phyloP scores from a whole-genome alignment of 2,113 vertebrate genomes.

The Hystrix cristata region DNA sequence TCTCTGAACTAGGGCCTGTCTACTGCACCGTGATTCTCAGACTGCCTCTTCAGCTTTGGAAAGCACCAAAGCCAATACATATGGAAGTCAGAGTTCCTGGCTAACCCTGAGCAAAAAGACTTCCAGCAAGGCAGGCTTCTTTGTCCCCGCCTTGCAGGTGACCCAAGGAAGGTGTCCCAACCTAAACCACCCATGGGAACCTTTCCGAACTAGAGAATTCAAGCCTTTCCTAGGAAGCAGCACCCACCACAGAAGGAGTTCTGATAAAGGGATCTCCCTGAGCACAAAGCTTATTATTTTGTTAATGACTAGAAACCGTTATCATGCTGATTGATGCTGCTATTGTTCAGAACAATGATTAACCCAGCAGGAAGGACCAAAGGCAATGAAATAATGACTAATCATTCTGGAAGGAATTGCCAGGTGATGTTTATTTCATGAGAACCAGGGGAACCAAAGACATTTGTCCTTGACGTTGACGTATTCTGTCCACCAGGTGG shows the following conservation, averaged over 20 bases:
- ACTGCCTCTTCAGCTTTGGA: background rate
- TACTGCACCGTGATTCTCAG: background rate
- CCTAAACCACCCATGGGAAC: background rate
- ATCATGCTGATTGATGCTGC: constrained; percentile 59
- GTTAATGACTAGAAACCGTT: constrained; percentile 49
- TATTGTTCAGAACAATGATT: constrained; percentile 60
- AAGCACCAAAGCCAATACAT: background rate
- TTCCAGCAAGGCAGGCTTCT: background rate
- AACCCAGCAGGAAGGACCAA: constrained; percentile 60
- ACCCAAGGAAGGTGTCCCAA: background rate
- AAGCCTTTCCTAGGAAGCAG: background rate
- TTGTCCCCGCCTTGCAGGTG: background rate
- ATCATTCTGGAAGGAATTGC: background rate
- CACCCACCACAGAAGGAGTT: background rate
- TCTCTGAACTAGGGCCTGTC: background rate
- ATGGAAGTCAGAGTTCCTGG: background rate
- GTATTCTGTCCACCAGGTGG: background rate
- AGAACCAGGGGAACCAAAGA: background rate
- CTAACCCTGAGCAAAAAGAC: background rate
- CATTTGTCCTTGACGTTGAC: constrained; percentile 1
- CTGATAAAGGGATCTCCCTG: constrained; percentile 29
- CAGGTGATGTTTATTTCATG: constrained; percentile 39
- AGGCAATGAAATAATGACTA: constrained; percentile 23
- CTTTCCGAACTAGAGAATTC: background rate
- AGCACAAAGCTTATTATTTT: background rate